These are phyloP conservation scores for Zaprionus nigranus DNA, from an alignment of 1,140 invertebrate genomes.

Conservation along the genomic window DNA sequence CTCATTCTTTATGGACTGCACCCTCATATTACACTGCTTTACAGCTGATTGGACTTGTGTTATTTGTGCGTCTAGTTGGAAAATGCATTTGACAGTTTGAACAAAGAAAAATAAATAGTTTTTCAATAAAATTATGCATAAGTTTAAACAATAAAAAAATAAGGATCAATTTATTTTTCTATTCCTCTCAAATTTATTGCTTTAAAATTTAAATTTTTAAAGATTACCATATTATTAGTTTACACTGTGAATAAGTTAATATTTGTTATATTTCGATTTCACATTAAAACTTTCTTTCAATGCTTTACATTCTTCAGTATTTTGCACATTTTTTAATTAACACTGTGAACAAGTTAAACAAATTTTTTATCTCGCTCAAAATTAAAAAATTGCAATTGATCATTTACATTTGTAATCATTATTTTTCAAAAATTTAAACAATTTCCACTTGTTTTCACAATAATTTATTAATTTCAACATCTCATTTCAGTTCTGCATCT, in stretches of 20 bases:
- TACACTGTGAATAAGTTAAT: too few species aligned
- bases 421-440: not conserved
- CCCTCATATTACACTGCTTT: conserved; percentile 38
- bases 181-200: not conserved
- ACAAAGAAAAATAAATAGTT: not conserved
- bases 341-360: too few species aligned
- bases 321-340: too few species aligned
- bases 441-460: not conserved
- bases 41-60: conserved; percentile 60
- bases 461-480: conserved; percentile 50
- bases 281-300: too few species aligned
- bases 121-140: not conserved
- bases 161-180: too few species aligned
- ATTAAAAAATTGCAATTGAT: not conserved
- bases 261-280: too few species aligned
- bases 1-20: conserved; percentile 40
- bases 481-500: conserved; percentile 51
- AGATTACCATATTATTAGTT: too few species aligned
- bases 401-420: not conserved
- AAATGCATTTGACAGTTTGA: conserved; percentile 16
- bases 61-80: conserved; percentile 22
- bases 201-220: too few species aligned
- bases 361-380: not conserved
- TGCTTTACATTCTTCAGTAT: too few species aligned
- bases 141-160: not conserved